Evolutionary conservation across 2,797 vertebrate species (phyloP).

Genomic region (Danio aesculapii): DNA sequence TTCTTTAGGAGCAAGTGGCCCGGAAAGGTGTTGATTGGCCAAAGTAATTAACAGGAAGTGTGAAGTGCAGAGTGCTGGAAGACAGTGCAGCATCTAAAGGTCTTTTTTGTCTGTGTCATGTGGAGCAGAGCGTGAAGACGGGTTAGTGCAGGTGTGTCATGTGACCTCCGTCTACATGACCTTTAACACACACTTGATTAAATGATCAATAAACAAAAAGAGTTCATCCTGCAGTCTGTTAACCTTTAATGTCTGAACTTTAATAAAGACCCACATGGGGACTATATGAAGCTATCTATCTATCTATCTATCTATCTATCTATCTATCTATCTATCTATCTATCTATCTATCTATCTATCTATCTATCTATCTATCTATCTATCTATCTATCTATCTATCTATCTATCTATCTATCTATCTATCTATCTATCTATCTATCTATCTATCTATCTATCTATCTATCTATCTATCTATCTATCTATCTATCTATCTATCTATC

Average conservation of each 20-base stretch:
- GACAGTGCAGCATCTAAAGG: not conserved
- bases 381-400: too few relatives aligned
- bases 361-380: too few relatives aligned
- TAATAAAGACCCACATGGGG: not conserved
- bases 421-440: too few relatives aligned
- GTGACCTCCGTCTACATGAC: conserved; percentile 15
- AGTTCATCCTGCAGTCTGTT: not conserved
- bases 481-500: too few relatives aligned
- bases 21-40: conserved; percentile 37
- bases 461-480: too few relatives aligned
- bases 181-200: conserved; percentile 1
- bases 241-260: not conserved
- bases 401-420: too few relatives aligned
- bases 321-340: too few relatives aligned
- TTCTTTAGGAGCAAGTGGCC: conserved; percentile 25
- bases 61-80: conserved; percentile 19
- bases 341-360: too few relatives aligned
- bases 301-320: too few relatives aligned
- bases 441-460: too few relatives aligned
- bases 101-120: not conserved
- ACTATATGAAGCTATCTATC: not conserved
- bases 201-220: not conserved
- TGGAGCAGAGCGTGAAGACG: not conserved
- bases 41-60: conserved; percentile 32
- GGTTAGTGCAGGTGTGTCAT: not conserved